Evolutionary conservation across 2,797 vertebrate genomes (phyloP), one percentile per base, ranked within the genome.

Genomic region (Luscinia megarhynchos): DNA sequence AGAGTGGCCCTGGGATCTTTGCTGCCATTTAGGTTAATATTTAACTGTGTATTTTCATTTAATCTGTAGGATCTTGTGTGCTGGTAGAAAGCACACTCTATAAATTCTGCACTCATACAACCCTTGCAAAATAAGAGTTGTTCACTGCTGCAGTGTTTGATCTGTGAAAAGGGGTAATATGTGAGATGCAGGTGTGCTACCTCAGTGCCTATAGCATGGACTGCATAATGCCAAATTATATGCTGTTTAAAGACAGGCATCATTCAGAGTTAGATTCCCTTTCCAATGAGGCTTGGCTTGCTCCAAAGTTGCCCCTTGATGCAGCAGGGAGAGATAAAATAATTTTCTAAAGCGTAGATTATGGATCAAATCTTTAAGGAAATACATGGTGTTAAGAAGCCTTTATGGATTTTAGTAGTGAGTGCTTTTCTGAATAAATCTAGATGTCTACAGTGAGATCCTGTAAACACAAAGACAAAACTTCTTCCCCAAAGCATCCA

Each of bases 21-120:
- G 69, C 59, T 93, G 59, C 30, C 67, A 79, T 84, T 79, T 57
- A 90, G 41, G 58, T 92, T 95, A 96, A 94, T 84, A 91, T 88
- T 93, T 84, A 91, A 91, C 83, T 45, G 17, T 12, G 2, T 40
- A 32, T 41, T 95, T 93, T 53, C 67, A 79, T 70, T 69, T 94
- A 59, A 79, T 74, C 45, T 69, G 45, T 50, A 66, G 63, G 79
- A 79, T 79, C 63, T 82, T 54, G 14, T 30, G 11, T 63, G 32
- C 66, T 67, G 59, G 20, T 27, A 58, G 67, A 68, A 83, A 70
- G 40, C 66, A 73, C 15, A 9, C 12, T 74, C 19, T 23, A 24
- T 19, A 36, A 30, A 41, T 15, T 29, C 58, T 45, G 68, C 22
- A 38, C 36, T 78, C 61, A 74, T 30, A 18, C 1, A 62, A 40